Conservation (phyloP, 1,140 invertebrate genomes). For the Chionoecetes opilio region DNA sequence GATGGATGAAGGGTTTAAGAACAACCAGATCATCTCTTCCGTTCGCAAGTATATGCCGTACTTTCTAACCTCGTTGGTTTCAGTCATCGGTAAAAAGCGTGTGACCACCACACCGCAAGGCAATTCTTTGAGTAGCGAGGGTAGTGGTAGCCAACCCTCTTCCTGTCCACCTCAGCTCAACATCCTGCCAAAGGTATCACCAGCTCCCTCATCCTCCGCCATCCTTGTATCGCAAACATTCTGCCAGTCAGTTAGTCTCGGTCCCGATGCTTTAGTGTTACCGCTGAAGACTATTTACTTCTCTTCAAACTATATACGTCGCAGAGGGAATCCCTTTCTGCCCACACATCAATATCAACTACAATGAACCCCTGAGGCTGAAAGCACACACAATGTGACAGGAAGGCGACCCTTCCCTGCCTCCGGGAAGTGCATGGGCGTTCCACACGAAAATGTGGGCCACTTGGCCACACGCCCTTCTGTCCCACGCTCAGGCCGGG, state of each 20-base stretch:
- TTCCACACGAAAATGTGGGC: slow-evolving; percentile 25
- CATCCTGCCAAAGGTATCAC: not conserved
- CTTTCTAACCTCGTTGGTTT: not conserved
- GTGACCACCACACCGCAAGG: not conserved
- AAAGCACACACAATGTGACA: not conserved
- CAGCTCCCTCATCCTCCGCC: not conserved
- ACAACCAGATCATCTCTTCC: not conserved
- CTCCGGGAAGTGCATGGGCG: slow-evolving; percentile 22
- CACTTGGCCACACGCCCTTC: slow-evolving; percentile 6
- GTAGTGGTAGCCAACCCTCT: not conserved
- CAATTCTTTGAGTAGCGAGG: not conserved
- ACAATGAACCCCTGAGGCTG: not conserved
- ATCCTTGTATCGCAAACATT: no score
- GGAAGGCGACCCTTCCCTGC: not conserved
- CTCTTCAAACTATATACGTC: no score
- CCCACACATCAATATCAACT: no score
- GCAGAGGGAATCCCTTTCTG: no score
- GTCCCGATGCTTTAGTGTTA: no score
- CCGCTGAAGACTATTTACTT: no score
- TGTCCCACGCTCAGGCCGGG: not conserved
- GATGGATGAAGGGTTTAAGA: not conserved
- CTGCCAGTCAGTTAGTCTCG: no score
- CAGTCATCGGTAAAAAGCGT: not conserved
- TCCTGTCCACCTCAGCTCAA: not conserved
- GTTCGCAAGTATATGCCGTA: not conserved